Evolutionary conservation across 2,113 vertebrate species (phyloP).

Genomic region (Puffinus mauretanicus): DNA sequence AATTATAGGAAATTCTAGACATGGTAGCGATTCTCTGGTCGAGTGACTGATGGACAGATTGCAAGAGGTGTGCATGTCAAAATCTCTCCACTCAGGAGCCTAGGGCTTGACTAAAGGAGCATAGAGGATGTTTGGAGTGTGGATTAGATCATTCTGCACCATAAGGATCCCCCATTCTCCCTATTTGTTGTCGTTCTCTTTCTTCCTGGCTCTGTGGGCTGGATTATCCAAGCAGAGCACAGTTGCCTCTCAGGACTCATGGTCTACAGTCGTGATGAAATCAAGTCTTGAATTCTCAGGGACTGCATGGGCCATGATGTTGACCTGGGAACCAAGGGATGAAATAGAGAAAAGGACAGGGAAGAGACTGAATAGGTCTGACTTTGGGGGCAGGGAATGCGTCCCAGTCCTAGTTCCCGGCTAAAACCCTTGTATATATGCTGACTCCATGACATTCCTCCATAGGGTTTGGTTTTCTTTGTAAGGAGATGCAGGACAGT

Average conservation of each 20-base stretch:
- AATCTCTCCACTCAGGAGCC: neutral
- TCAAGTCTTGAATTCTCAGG: neutral
- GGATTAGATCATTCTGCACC: neutral
- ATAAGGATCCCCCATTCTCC: neutral
- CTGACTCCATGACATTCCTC: neutral
- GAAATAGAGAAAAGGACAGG: neutral
- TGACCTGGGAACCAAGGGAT: neutral
- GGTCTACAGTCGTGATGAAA: neutral
- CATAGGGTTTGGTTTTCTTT: neutral
- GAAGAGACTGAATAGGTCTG: neutral
- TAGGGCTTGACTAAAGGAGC: neutral
- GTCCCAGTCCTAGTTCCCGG: neutral
- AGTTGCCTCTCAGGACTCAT: neutral
- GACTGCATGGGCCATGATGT: too few relatives aligned
- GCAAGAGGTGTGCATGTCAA: neutral
- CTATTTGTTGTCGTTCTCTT: neutral
- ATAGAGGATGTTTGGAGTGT: neutral
- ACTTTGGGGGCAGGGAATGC: accelerated
- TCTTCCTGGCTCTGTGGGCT: neutral
- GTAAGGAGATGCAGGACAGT: neutral
- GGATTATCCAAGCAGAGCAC: neutral
- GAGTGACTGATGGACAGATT: neutral
- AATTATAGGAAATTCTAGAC: neutral
- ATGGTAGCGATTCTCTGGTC: neutral
- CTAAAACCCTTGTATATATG: neutral